Percentiles rank a stretch among this genome's conserved stretches.
Evolutionary conservation across 2,113 vertebrate genomes (phyloP).

Genomic region (Microcebus murinus): DNA sequence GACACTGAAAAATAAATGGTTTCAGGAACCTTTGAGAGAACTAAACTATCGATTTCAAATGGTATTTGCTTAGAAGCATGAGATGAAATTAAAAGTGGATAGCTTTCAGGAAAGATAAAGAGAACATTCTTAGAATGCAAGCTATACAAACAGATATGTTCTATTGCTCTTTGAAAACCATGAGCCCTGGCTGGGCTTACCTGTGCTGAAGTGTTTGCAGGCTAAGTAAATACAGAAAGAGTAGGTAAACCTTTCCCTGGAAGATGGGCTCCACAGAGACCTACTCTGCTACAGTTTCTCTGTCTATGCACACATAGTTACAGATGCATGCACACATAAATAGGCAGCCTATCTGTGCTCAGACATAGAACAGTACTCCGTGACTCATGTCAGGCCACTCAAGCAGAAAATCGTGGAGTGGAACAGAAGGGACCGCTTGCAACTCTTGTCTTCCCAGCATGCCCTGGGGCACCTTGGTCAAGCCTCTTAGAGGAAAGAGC

Average conservation of each 20-base stretch:
- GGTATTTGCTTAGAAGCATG: neutral
- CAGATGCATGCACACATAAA: neutral
- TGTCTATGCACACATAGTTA: neutral
- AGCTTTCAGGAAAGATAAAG: neutral
- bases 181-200: neutral
- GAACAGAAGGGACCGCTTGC: neutral
- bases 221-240: neutral
- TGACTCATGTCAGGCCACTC: neutral
- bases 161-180: neutral
- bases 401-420: neutral
- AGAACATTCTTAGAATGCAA: slow-evolving; percentile 5
- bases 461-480: neutral
- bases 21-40: neutral
- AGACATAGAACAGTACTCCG: neutral
- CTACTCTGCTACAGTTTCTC: neutral
- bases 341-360: neutral
- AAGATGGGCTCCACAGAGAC: neutral
- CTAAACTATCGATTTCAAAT: neutral
- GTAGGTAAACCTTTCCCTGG: neutral
- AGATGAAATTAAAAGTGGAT: slow-evolving; percentile 23
- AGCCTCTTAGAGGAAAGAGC: neutral
- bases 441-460: neutral
- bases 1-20: slow-evolving; percentile 11
- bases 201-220: neutral
- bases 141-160: neutral